These are phyloP conservation scores for Vimba vimba DNA, from an alignment of 2,113 vertebrate species.

Conservation along the genomic window DNA sequence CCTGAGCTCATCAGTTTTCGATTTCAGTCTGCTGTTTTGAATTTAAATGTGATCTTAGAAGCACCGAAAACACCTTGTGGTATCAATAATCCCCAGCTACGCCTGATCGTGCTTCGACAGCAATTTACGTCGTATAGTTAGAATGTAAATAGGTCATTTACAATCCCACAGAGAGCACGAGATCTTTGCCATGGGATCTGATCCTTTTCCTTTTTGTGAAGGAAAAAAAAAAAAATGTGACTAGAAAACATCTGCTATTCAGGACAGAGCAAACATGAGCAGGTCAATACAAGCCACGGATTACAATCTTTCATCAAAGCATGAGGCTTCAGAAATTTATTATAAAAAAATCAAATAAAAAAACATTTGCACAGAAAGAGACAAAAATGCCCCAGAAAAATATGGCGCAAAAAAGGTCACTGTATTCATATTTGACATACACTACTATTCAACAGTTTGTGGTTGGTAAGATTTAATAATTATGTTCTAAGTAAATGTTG, in stretches of 20 bases:
- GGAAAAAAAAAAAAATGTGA: not conserved
- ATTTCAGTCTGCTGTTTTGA: slow-evolving; percentile 45
- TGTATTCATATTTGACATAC: not conserved
- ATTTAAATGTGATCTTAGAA: slow-evolving; percentile 39
- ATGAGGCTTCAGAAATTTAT: not conserved
- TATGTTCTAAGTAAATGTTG: too few species aligned
- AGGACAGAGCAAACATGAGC: not conserved
- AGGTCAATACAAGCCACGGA: not conserved
- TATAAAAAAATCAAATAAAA: not conserved
- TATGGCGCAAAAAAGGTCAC: not conserved
- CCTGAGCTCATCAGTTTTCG: slow-evolving; percentile 50
- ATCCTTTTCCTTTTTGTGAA: not conserved
- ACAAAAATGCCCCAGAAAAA: not conserved
- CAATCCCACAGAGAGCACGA: not conserved
- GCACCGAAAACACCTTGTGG: slow-evolving; percentile 31
- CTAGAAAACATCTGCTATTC: slow-evolving; percentile 8
- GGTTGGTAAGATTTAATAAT: too few species aligned
- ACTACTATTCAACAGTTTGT: too few species aligned
- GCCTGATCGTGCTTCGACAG: slow-evolving; percentile 9
- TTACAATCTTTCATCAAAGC: not conserved
- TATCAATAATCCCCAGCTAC: slow-evolving; percentile 29
- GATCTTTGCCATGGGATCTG: not conserved
- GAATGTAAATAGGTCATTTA: slow-evolving; percentile 33
- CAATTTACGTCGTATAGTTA: not conserved
- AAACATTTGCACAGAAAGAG: not conserved